Percentiles rank a stretch among this genome's conserved stretches.
phyloP scores from a whole-genome alignment of 1,140 invertebrate genomes.

The Acyrthosiphon pisum region DNA sequence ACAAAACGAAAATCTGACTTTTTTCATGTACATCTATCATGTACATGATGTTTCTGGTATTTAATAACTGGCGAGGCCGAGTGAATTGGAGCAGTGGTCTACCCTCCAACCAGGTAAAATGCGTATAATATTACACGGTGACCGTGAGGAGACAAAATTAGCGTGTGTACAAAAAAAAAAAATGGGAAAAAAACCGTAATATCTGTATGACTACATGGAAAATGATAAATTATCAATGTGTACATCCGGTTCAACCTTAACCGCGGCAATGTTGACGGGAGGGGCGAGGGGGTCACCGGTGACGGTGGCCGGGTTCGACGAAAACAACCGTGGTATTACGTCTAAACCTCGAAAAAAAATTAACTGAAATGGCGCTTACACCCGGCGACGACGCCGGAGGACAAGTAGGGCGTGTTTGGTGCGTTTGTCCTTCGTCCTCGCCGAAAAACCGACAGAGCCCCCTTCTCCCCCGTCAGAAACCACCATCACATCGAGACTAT shows the following conservation, averaged over 20 bases:
- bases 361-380: neutral
- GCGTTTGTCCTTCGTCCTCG: neutral
- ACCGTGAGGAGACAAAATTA: neutral
- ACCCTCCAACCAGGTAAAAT: neutral
- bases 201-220: neutral
- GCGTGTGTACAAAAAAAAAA: neutral
- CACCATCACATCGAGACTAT: neutral
- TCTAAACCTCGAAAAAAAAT: conserved; percentile 26
- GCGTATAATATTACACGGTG: neutral
- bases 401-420: conserved; percentile 24
- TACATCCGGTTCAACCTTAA: conserved; percentile 26
- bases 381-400: neutral
- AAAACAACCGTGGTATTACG: neutral
- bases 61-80: neutral
- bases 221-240: conserved; percentile 2
- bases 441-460: conserved; percentile 27
- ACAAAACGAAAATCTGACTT: neutral
- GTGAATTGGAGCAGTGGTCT: neutral
- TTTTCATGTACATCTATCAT: neutral
- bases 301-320: neutral
- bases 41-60: neutral
- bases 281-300: neutral
- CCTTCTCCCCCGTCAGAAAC: neutral
- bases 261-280: neutral
- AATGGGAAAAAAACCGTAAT: neutral